Evolutionary conservation across 2,797 vertebrate species (phyloP).

Genomic region (Melanotaenia parkinsoni): DNA sequence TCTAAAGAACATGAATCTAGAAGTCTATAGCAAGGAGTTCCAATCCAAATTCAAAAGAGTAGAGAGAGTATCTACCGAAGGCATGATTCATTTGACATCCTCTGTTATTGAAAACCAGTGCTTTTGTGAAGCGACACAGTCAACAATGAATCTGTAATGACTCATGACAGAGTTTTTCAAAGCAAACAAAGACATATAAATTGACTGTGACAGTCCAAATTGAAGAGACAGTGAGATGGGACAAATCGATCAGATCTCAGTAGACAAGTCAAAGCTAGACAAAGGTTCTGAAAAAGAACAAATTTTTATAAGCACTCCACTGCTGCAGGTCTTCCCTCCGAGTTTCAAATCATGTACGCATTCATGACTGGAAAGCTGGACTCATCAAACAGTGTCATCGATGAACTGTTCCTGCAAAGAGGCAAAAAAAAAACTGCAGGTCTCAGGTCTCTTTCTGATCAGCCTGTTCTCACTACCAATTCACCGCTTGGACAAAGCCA

Average conservation of each 20-base stretch:
- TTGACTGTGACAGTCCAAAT: slow-evolving; percentile 62
- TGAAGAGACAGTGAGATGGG: slow-evolving; percentile 53
- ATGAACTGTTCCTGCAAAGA: not conserved
- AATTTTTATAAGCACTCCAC: slow-evolving; percentile 1
- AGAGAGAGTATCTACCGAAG: slow-evolving; percentile 45
- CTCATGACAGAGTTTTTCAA: slow-evolving; percentile 61
- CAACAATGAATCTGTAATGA: slow-evolving; percentile 73
- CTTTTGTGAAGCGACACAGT: slow-evolving; percentile 59
- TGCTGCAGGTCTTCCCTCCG: slow-evolving; percentile 42
- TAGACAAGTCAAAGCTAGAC: slow-evolving; percentile 48
- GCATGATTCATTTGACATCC: slow-evolving; percentile 69
- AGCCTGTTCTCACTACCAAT: no score
- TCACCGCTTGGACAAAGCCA: no score
- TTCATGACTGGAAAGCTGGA: slow-evolving; percentile 31
- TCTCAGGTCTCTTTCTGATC: no score
- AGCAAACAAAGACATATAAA: slow-evolving; percentile 69
- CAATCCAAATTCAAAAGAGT: slow-evolving; percentile 39
- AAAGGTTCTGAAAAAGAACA: slow-evolving; percentile 27
- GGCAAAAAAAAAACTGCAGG: no score
- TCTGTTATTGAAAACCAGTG: slow-evolving; percentile 54
- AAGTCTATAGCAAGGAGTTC: slow-evolving; percentile 16
- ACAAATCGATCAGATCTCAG: slow-evolving; percentile 62
- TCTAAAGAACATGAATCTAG: slow-evolving; percentile 8
- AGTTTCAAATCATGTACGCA: slow-evolving; percentile 26
- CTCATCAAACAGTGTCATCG: not conserved